phyloP scores from a whole-genome alignment of 2,113 vertebrate species.

The Petaurus breviceps region DNA sequence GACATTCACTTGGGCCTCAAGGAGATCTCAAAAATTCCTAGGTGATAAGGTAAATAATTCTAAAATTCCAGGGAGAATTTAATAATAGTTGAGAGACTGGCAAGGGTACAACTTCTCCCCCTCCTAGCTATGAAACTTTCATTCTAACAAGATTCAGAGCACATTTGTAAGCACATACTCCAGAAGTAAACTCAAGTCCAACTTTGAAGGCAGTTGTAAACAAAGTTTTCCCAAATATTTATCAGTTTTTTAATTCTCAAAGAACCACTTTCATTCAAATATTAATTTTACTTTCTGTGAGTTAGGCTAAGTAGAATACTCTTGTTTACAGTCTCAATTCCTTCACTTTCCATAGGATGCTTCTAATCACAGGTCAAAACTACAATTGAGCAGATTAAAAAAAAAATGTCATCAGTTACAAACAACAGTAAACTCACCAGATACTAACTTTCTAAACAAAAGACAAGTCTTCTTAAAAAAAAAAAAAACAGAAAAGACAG shows the following conservation, averaged over 20 bases:
- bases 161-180: slow-evolving; percentile 17
- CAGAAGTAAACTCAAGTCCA: slow-evolving; percentile 56
- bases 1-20: slow-evolving; percentile 70
- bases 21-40: slow-evolving; percentile 70
- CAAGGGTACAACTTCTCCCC: slow-evolving; percentile 32
- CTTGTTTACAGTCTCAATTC: slow-evolving; percentile 14
- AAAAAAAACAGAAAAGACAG: slow-evolving; percentile 15
- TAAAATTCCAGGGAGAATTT: slow-evolving; percentile 66
- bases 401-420: background rate
- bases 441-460: slow-evolving; percentile 10
- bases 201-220: slow-evolving; percentile 60
- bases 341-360: slow-evolving; percentile 7
- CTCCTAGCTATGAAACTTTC: slow-evolving; percentile 38
- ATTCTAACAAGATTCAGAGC: slow-evolving; percentile 42
- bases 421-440: slow-evolving; percentile 49
- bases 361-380: slow-evolving; percentile 6
- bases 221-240: slow-evolving; percentile 47
- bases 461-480: slow-evolving; percentile 16
- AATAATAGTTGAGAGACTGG: slow-evolving; percentile 57
- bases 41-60: slow-evolving; percentile 56
- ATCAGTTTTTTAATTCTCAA: slow-evolving; percentile 25
- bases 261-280: slow-evolving; percentile 47
- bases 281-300: slow-evolving; percentile 51
- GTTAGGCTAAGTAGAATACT: background rate
- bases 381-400: background rate